Evolutionary conservation across 2,888 invertebrate species (phyloP), one percentile per base, ranked within the genome.

Genomic region (Nipponacmea schrenckii): DNA sequence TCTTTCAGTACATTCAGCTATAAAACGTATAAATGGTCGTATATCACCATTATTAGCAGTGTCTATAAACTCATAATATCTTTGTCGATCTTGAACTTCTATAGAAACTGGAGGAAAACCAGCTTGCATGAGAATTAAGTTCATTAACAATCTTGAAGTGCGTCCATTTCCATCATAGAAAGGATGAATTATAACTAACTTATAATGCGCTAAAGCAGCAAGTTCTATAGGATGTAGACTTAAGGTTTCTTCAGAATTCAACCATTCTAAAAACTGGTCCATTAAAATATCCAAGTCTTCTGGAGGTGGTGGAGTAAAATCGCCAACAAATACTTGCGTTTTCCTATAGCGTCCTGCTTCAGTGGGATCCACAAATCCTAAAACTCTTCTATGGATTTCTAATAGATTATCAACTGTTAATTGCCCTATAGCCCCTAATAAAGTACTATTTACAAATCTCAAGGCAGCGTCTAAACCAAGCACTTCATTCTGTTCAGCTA

Each of bases 131-230:
- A 98, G 91, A 77, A 98, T 93, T 81, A 97, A 92, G 90, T 98
- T 98, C 97, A 98, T 98, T 1, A 98, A 91, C 31, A 98, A 91
- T 44, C 98, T 92, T 17, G 97, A 96, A 0, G 98, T 98, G 84
- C 98, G 92, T 0, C 98, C 98, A 86, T 98, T 98, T 66, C 98
- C 98, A 89, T 98, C 98, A 2, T 94, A 92, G 90, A 98, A 98
- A 0, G 98, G 98, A 90, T 98, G 98, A 80, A 98, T 97, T 86
- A 95, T 95, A 0, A 98, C 98, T 64, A 98, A 89, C 90, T 97
- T 97, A 90, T 98, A 98, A 90, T 98, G 98, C 0, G 97, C 97
- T 69, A 98, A 90, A 0, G 98, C 98, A 68, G 98, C 97, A 86
- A 95, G 94, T 88, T 96, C 95, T 81, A 97, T 94, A 26, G 97